Evolutionary conservation across 2,797 vertebrate species (phyloP).

Genomic region (Notamacropus eugenii): DNA sequence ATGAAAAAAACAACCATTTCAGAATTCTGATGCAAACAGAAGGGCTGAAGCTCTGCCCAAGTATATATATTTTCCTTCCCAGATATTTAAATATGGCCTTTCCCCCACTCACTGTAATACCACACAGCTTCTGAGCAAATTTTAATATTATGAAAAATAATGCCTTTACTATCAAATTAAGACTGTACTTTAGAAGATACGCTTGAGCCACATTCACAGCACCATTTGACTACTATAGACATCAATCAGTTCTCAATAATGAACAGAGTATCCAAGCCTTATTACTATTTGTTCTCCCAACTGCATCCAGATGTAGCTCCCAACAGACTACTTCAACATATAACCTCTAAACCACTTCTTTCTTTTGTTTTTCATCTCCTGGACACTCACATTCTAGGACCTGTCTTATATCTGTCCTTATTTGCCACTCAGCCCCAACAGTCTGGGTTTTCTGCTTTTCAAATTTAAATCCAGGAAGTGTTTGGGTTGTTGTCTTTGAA

Average conservation of each 20-base stretch:
- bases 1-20: not conserved
- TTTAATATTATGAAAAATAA: not conserved
- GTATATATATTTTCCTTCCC: not conserved
- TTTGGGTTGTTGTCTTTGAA: not conserved
- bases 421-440: not conserved
- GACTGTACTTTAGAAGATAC: not conserved
- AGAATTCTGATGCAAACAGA: fast-evolving
- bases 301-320: not conserved
- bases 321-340: not conserved
- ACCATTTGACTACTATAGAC: not conserved
- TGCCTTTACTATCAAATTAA: constrained; percentile 18
- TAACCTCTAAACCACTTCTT: not conserved
- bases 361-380: not conserved
- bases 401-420: not conserved
- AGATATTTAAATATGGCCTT: not conserved
- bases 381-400: not conserved
- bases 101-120: not conserved
- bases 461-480: not conserved
- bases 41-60: not conserved
- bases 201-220: too few species aligned
- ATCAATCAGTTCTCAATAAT: not conserved
- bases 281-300: not conserved
- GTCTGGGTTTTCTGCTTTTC: not conserved
- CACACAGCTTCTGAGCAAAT: constrained; percentile 16
- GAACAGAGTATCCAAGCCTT: not conserved